Evolutionary conservation across 2,888 invertebrate genomes (phyloP), one percentile per base, ranked within the genome.

Genomic region (Anodontia alba): DNA sequence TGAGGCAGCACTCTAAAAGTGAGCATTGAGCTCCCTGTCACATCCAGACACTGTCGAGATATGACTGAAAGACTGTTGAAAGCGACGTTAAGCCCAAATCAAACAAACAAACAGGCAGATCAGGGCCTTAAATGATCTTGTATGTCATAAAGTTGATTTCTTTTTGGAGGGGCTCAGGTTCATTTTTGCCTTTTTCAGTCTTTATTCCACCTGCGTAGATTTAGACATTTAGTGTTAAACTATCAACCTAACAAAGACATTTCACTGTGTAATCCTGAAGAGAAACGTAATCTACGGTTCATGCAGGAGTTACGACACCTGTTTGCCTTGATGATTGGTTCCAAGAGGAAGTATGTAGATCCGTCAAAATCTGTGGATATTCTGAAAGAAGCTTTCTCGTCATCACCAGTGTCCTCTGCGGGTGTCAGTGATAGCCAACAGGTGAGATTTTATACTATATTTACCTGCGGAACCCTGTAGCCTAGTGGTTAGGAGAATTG

Each of bases 281-380:
- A 91, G 43, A 88, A 88, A 68, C 86, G 93, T 70, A 95, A 94
- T 76, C 81, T 94, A 12, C 81, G 91, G 12, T 95, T 95, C 87
- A 94, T 95, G 93, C 91, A 92, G 54, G 95, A 95, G 84, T 87
- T 95, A 77, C 91, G 95, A 10, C 91, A 93, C 78, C 84, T 95
- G 69, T 95, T 95, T 91, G 94, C 94, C 5, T 89, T 95, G 77
- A 93, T 95, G 93, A 88, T 94, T 20, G 94, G 93, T 26, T 93
- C 95, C 0, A 90, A 91, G 69, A 88, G 94, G 76, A 95, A 95
- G 83, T 95, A 95, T 88, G 94, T 95, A 3, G 95, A 95, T 87
- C 95, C 95, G 0, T 93, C 94, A 17, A 92, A 92, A 81, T 94
- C 94, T 51, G 94, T 95, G n/a, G 93, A 95, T 68, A 94, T 95